phyloP scores from a whole-genome alignment of 1,140 invertebrate genomes.

The Whitmania pigra region DNA sequence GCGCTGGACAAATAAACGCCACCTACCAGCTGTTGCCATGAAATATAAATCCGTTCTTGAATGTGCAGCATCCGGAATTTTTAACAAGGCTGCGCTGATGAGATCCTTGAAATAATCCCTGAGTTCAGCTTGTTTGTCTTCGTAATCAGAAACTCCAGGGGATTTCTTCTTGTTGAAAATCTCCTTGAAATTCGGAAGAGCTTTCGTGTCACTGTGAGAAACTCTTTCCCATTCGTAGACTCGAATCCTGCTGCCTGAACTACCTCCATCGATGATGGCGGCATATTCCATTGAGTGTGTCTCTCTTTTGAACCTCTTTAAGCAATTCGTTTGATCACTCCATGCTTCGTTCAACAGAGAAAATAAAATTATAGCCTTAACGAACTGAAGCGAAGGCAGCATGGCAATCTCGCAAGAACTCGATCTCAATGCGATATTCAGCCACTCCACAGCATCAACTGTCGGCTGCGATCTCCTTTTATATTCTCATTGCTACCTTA shows the following conservation, averaged over 20 bases:
- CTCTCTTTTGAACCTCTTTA: no score
- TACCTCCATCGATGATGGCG: conserved; percentile 23
- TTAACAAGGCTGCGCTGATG: background rate
- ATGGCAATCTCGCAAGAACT: no score
- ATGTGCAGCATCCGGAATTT: background rate
- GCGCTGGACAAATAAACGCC: no score
- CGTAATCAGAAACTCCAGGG: background rate
- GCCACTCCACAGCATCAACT: no score
- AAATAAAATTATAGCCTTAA: no score
- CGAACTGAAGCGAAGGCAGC: no score
- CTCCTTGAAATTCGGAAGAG: background rate
- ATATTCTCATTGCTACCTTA: no score
- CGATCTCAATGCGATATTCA: no score
- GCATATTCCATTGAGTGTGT: background rate
- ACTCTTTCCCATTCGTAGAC: conserved; percentile 18
- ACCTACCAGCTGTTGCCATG: conserved; percentile 16
- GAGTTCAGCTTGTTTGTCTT: background rate
- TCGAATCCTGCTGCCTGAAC: conserved; percentile 21
- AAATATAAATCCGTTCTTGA: conserved; percentile 11
- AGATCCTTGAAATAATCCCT: conserved; percentile 4
- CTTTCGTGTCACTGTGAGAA: background rate
- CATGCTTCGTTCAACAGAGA: no score
- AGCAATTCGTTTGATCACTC: no score
- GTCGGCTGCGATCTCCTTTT: no score
- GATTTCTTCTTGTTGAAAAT: background rate